Conservation (phyloP, 2,888 invertebrate genomes). For the Plusia festucae region DNA sequence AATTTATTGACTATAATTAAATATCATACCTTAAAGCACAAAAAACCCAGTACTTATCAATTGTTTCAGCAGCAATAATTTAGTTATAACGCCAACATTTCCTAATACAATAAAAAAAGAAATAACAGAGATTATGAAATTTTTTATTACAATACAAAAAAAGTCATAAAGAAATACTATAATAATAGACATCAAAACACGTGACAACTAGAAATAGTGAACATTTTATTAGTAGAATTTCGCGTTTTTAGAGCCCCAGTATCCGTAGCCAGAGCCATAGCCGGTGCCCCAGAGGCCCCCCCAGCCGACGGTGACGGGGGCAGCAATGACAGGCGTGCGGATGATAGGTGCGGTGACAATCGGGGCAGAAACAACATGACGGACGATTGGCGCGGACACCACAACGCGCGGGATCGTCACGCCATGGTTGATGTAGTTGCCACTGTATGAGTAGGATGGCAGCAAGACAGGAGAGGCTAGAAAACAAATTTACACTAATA, state of each 20-base stretch:
- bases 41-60: conserved; percentile 2
- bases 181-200: conserved; percentile 25
- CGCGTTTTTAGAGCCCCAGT: conserved; percentile 47
- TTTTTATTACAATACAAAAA: conserved; percentile 49
- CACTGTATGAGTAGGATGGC: conserved; percentile 67
- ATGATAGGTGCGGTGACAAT: conserved; percentile 63
- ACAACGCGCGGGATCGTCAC: conserved; percentile 66
- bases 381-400: conserved; percentile 51
- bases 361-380: conserved; percentile 58
- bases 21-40: not conserved
- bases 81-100: conserved; percentile 18
- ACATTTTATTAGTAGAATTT: conserved; percentile 40
- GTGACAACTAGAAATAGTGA: conserved; percentile 26
- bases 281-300: conserved; percentile 56
- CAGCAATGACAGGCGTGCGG: conserved; percentile 48
- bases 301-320: conserved; percentile 42
- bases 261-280: conserved; percentile 49
- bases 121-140: conserved; percentile 20
- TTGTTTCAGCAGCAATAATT: not conserved
- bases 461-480: conserved; percentile 53
- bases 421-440: conserved; percentile 76
- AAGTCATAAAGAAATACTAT: conserved; percentile 38
- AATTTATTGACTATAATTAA: no score
- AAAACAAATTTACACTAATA: not conserved
- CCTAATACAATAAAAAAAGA: conserved; percentile 34